Conservation (phyloP, 2,113 vertebrate genomes). For the Pica pica region DNA sequence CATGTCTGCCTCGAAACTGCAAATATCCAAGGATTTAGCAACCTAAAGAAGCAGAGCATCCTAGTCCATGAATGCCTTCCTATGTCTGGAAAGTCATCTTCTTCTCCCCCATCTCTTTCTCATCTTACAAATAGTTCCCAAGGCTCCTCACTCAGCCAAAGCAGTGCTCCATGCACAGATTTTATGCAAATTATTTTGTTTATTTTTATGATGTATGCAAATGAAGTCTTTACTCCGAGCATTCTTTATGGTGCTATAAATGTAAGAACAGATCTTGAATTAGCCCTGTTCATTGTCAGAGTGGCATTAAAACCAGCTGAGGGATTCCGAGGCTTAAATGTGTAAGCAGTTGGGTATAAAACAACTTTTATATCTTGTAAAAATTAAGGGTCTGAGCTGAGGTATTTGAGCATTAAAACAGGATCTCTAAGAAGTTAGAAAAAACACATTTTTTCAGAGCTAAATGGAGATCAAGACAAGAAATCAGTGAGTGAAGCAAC, state of each 20-base stretch:
- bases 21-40: background rate
- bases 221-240: slow-evolving; percentile 42
- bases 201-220: slow-evolving; percentile 62
- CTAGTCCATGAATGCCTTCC: background rate
- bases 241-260: slow-evolving; percentile 56
- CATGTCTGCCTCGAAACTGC: background rate
- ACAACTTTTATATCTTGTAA: slow-evolving; percentile 21
- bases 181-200: slow-evolving; percentile 61
- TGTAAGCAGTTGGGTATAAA: slow-evolving; percentile 39
- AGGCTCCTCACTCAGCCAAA: background rate
- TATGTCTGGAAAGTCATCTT: background rate
- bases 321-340: slow-evolving; percentile 33
- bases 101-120: background rate
- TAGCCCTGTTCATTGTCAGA: slow-evolving; percentile 42
- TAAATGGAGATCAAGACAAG: background rate
- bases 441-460: background rate
- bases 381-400: slow-evolving; percentile 25
- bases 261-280: slow-evolving; percentile 49
- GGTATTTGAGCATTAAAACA: background rate
- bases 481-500: background rate
- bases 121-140: background rate
- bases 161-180: background rate
- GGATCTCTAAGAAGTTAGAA: background rate
- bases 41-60: background rate
- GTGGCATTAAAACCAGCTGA: slow-evolving; percentile 34